A percentile compares a stretch with the other conserved stretches of the same genome.
These are phyloP conservation scores for Dunckerocampus dactyliophorus DNA, from an alignment of 2,113 vertebrate genomes.

Conservation along the genomic window DNA sequence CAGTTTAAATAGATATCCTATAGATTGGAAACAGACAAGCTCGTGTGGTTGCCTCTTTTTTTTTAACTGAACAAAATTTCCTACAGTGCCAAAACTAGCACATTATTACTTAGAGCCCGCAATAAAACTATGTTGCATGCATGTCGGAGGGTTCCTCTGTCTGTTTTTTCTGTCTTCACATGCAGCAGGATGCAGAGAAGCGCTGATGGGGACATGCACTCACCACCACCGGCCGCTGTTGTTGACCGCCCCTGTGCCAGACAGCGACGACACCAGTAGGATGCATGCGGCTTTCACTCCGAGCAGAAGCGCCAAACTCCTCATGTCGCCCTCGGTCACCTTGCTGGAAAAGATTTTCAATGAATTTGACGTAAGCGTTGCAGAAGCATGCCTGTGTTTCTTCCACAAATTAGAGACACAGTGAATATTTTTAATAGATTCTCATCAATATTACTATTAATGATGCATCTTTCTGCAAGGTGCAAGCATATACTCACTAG, in stretches of 20 bases:
- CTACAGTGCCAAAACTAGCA: conserved; percentile 47
- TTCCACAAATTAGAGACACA: too few relatives aligned
- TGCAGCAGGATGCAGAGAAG: background rate
- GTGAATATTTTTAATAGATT: too few relatives aligned
- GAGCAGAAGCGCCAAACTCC: conserved; percentile 78
- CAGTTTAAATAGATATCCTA: conserved; percentile 5
- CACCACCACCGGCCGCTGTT: conserved; percentile 91
- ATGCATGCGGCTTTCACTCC: conserved; percentile 84
- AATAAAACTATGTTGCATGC: conserved; percentile 13
- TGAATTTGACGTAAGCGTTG: too few relatives aligned
- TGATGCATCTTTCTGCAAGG: background rate
- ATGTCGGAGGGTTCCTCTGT: conserved; percentile 10
- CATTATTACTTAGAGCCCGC: conserved; percentile 37
- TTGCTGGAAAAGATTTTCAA: too few relatives aligned
- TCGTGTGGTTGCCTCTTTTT: conserved; percentile 27
- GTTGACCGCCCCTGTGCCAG: conserved; percentile 85
- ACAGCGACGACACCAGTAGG: conserved; percentile 82
- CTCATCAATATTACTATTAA: background rate
- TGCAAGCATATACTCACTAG: conserved; percentile 55
- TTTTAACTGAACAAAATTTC: conserved; percentile 1
- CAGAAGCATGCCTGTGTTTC: too few relatives aligned
- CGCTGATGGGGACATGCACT: conserved; percentile 48
- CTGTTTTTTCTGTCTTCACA: conserved; percentile 3
- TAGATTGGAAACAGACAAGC: conserved; percentile 28
- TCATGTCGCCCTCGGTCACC: conserved; percentile 69